Conservation (phyloP, 2,888 invertebrate species). For the Smittia sp. region DNA sequence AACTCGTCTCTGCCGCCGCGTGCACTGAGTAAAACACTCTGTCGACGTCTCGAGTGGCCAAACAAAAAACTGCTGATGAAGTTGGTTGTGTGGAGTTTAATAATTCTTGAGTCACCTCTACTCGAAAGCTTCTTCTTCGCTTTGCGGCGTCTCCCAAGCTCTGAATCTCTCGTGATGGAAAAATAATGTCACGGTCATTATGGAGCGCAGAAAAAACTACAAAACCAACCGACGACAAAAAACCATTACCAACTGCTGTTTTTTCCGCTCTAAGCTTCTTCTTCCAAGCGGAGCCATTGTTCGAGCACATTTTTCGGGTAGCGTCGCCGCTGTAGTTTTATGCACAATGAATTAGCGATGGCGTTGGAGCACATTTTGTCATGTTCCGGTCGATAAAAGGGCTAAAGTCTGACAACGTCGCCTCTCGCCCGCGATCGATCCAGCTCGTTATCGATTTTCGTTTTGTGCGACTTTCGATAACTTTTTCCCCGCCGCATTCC, state of each 20-base stretch:
- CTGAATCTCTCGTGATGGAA: not conserved
- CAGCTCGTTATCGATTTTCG: not conserved
- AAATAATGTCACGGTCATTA: constrained; percentile 38
- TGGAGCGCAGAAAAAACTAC: not conserved
- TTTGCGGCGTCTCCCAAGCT: too few relatives aligned
- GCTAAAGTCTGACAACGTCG: constrained; percentile 12
- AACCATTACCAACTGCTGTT: constrained; percentile 8
- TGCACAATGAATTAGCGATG: not conserved
- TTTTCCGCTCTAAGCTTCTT: constrained; percentile 7
- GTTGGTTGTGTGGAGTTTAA: too few relatives aligned
- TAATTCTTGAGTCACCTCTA: too few relatives aligned
- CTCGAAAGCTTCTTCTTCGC: too few relatives aligned
- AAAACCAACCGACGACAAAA: constrained; percentile 5
- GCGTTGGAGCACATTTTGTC: not conserved
- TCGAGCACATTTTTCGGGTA: not conserved
- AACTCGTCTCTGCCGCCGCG: too few relatives aligned
- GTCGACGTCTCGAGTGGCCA: too few relatives aligned
- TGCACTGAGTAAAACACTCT: too few relatives aligned
- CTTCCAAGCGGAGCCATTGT: constrained; percentile 18
- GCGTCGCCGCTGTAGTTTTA: not conserved
- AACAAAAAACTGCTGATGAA: too few relatives aligned
- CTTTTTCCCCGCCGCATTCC: not conserved
- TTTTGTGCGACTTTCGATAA: not conserved
- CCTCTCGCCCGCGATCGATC: not conserved
- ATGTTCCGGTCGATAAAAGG: not conserved